A percentile compares a stretch with the other conserved stretches of the same genome.
Conservation (phyloP, 2,888 invertebrate species). For the Drosophila picticornis region DNA sequence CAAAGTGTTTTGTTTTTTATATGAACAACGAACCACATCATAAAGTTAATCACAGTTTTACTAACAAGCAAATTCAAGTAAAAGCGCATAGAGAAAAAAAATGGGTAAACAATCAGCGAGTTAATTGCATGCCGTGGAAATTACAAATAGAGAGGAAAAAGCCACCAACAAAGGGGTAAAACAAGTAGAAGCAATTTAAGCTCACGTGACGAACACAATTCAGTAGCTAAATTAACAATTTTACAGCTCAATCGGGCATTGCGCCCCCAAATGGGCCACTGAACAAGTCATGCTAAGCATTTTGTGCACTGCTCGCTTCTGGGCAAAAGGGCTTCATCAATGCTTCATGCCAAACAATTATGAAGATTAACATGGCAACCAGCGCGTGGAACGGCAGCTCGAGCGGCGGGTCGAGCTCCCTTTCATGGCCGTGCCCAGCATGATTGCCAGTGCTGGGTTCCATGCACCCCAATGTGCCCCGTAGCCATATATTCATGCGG, state of each 20-base stretch:
- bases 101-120: constrained; percentile 24
- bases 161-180: constrained; percentile 33
- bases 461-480: background rate
- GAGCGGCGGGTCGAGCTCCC: constrained; percentile 27
- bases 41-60: constrained; percentile 25
- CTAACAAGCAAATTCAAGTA: constrained; percentile 9
- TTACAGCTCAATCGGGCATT: constrained; percentile 62
- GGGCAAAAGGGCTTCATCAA: constrained; percentile 35
- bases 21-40: background rate
- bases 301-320: background rate
- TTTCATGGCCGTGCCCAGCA: constrained; percentile 34
- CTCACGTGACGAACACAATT: constrained; percentile 72
- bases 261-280: constrained; percentile 30
- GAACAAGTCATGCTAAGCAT: constrained; percentile 18
- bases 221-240: constrained; percentile 77
- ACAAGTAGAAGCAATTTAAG: constrained; percentile 66
- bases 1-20: background rate
- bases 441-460: constrained; percentile 41
- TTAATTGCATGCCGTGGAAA: constrained; percentile 35
- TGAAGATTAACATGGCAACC: constrained; percentile 70
- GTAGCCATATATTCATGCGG: constrained; percentile 36
- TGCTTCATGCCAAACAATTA: constrained; percentile 69
- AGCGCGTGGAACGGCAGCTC: constrained; percentile 36
- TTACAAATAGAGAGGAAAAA: constrained; percentile 11
- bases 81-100: constrained; percentile 11